These are phyloP conservation scores for Monomorium pharaonis DNA, from an alignment of 1,140 invertebrate genomes.

Conservation along the genomic window DNA sequence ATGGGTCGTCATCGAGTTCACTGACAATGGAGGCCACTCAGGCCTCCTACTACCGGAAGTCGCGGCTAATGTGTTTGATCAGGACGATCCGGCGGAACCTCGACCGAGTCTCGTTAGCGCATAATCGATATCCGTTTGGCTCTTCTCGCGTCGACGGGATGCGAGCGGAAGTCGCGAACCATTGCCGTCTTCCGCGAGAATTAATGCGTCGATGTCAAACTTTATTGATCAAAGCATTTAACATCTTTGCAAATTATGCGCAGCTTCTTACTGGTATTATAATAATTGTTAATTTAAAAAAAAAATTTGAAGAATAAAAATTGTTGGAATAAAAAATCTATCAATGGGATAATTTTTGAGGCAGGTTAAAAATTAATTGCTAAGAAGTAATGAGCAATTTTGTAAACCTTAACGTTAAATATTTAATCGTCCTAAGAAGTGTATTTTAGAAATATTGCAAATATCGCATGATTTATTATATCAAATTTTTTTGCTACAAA, in stretches of 20 bases:
- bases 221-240: neutral
- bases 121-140: slow-evolving; percentile 73
- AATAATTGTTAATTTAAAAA: neutral
- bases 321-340: neutral
- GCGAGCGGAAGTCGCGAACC: neutral
- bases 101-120: slow-evolving; percentile 44
- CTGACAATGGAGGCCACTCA: slow-evolving; percentile 58
- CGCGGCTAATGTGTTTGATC: slow-evolving; percentile 75
- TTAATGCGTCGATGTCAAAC: neutral
- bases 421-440: neutral
- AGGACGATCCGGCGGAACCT: slow-evolving; percentile 61
- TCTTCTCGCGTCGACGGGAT: slow-evolving; percentile 20
- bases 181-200: slow-evolving; percentile 6
- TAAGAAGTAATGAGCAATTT: neutral
- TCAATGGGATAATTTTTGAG: neutral
- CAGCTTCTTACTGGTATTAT: neutral
- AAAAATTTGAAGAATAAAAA: neutral
- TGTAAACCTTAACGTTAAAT: neutral
- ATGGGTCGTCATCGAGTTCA: slow-evolving; percentile 63
- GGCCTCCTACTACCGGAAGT: slow-evolving; percentile 68
- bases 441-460: neutral
- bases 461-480: neutral
- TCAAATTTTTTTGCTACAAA: neutral
- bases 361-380: neutral
- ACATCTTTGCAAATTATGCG: neutral